Percentiles rank a stretch among this genome's conserved stretches.
Conservation (phyloP, 1,140 invertebrate species). For the Dinothrombium tinctorium region DNA sequence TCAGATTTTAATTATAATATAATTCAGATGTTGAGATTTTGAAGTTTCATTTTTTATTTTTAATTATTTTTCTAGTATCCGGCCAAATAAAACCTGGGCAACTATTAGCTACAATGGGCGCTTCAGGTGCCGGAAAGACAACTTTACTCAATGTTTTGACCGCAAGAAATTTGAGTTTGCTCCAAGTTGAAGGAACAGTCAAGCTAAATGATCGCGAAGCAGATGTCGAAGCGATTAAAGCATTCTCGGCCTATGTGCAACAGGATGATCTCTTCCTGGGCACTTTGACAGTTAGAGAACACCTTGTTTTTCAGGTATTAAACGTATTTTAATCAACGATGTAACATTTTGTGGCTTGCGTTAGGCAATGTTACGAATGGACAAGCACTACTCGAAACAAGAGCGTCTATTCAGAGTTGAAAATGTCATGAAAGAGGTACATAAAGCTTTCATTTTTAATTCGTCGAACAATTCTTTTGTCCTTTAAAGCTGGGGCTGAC, state of each 20-base stretch:
- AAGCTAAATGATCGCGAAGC: conserved; percentile 19
- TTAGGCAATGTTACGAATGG: not conserved
- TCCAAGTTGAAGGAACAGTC: conserved; percentile 41
- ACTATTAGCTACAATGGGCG: not conserved
- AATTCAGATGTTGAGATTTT: not conserved
- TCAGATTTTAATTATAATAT: not conserved
- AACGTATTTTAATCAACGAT: conserved; percentile 33
- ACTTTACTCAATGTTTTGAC: conserved; percentile 76
- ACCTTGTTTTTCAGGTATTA: conserved; percentile 62
- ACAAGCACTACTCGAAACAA: not conserved
- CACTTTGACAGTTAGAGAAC: conserved; percentile 65
- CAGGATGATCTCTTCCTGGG: conserved; percentile 85
- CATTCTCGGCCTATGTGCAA: conserved; percentile 74
- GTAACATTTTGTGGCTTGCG: not conserved
- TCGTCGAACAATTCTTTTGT: no score
- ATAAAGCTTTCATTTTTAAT: not conserved
- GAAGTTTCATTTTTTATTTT: not conserved
- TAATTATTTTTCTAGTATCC: conserved; percentile 23
- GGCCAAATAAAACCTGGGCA: not conserved
- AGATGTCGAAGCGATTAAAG: conserved; percentile 33
- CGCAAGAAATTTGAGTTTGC: conserved; percentile 40
- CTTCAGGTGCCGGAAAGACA: conserved; percentile 44
- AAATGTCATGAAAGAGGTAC: not conserved
- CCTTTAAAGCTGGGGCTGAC: conserved; percentile 46
- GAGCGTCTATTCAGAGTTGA: not conserved